Conservation (phyloP, 1,140 invertebrate species). For the Neoseiulus cucumeris region DNA sequence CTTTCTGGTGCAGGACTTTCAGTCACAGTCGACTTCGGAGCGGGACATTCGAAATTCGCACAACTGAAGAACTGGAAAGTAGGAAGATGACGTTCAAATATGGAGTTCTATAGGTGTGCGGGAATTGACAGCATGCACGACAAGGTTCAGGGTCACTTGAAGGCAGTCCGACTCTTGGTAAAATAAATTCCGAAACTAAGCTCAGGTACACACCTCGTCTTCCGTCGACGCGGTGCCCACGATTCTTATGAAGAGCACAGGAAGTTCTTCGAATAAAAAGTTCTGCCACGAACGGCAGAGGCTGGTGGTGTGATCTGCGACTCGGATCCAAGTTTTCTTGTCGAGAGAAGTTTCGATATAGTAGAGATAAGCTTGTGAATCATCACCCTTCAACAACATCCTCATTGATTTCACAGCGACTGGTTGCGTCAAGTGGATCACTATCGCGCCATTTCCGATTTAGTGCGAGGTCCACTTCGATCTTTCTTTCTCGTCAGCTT, state of each 20-base stretch:
- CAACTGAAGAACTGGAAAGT: slow-evolving; percentile 68
- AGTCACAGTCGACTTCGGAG: no score
- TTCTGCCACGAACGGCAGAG: slow-evolving; percentile 72
- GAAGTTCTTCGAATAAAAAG: slow-evolving; percentile 52
- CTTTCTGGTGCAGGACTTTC: no score
- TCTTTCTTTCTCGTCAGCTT: slow-evolving; percentile 89
- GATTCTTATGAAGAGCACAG: slow-evolving; percentile 80
- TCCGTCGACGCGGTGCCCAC: slow-evolving; percentile 88
- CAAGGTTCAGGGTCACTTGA: no score
- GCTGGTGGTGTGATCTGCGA: slow-evolving; percentile 50
- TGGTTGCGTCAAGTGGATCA: slow-evolving; percentile 86
- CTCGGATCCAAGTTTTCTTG: slow-evolving; percentile 63
- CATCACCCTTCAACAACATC: slow-evolving; percentile 89
- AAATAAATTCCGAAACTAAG: no score
- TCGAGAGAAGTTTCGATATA: slow-evolving; percentile 90
- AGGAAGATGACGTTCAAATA: no score
- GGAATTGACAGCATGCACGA: no score
- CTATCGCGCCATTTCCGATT: slow-evolving; percentile 76
- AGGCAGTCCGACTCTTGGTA: neutral
- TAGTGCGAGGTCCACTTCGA: slow-evolving; percentile 97
- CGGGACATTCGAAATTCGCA: slow-evolving; percentile 90
- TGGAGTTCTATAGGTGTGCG: no score
- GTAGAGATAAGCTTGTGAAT: slow-evolving; percentile 84
- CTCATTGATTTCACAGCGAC: slow-evolving; percentile 76
- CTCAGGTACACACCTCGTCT: slow-evolving; percentile 49